Base-by-base conservation (phyloP, 2,797 vertebrate species). In the Phoebastria nigripes region DNA sequence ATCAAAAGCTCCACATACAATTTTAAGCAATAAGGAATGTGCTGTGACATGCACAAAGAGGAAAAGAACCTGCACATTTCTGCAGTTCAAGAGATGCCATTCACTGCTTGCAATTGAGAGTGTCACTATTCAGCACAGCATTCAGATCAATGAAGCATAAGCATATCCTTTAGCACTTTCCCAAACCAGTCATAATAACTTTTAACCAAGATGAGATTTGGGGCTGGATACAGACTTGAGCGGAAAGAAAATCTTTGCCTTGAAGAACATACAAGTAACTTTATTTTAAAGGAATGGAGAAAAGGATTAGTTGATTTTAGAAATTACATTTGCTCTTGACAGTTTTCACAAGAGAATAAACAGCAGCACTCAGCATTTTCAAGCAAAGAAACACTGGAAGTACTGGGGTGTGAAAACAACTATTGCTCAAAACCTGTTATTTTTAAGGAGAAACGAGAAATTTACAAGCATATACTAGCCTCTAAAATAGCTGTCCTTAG, bases 401-500 rank as follows among this genome's bases (percentile, higher is more conserved):
- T 37, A 65, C 56, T 39, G 8, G 55, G 4, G 26, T 79, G 33
- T 58, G 28, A 95, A 90, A 96, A 85, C 28, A 84, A 51, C 54
- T 87, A 63, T 13, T 54, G 41, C 78, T 77, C 29, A 67, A 93
- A 94, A 42, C 15, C 29, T 41, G 55, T 26, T 80, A 79, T 73
- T 95, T 84, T 87, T 80, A 82, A 80, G 47, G 42, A 79, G 47
- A 90, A 95, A 90, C 3, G 20, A 86, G 66, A 59, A 77, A 89
- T 78, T 63, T 65, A 81, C 35, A 90, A 80, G 63, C 52, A 82
- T 51, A 51, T 19, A 63, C 8, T n/a, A 80, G 67, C 33, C 12
- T 73, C 54, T 77, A 83, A 90, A 91, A 95, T 63, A 94, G 51
- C 56, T 92, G 83, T 93, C 67, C 78, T 94, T 54, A 89, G 42